Base-by-base conservation (phyloP, 2,888 invertebrate species). In the Drosophila percnosoma region DNA sequence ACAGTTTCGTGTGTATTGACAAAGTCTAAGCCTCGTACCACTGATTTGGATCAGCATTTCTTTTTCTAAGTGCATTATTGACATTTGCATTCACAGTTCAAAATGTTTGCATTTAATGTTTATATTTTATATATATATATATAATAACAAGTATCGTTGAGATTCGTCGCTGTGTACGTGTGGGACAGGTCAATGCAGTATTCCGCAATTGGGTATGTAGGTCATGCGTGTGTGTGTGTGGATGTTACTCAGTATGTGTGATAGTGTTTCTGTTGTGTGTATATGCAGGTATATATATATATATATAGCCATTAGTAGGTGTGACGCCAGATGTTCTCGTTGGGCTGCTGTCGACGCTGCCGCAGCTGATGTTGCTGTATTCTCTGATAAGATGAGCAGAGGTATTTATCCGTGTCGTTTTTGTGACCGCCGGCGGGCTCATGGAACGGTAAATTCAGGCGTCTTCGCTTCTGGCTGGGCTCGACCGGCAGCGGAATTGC, bases 241-340 rank as follows among this genome's bases (percentile, higher is more conserved):
- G 66, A 36, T 45, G 29, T 21, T 33, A 27, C 7, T 40, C 31
- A 18, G 21, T 21, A 31, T 62, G 33, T 10, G 18, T 2, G 18
- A 45, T 21, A 10, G 34, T 33, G n/a, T 31, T 10, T 10, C 3
- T 2, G 38, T 13, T 40, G 18, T 21, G 31, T n/a, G 34, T 54
- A n/a, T 53, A n/a, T 7, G 4, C 36, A 33, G 11, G 15, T 75
- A 33, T 33, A 21, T 21, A 21, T 21, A 21, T 21, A 21, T 21
- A 21, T 21, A 21, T 21, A 33, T 24, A 33, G 51, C 31, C 40
- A 7, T 62, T 24, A 79, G 51, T 69, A 71, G 48, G 66, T 63
- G 68, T 58, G 66, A 18, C 83, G 73, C 86, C 88, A 87, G 34
- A 51, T 55, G 29, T 64, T 52, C 10, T 63, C 54, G 21, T 49